Percentiles rank a stretch among this genome's conserved stretches.
Conservation (phyloP, 1,140 invertebrate species). For the Caenorhabditis latens region DNA sequence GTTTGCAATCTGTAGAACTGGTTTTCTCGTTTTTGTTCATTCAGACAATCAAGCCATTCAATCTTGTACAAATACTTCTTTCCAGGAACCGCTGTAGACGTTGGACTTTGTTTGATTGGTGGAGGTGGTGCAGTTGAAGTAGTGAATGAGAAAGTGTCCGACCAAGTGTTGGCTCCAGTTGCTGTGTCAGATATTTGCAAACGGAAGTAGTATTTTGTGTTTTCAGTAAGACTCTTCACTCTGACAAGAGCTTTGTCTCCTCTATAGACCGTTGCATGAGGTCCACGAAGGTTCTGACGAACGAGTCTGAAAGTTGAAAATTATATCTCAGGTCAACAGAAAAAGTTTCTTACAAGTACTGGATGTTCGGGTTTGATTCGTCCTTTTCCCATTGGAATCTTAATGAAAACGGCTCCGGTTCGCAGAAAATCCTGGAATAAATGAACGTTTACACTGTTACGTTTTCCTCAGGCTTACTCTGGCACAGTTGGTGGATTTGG, state of each 20-base stretch:
- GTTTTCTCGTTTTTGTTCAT: no score
- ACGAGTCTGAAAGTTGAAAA: background rate
- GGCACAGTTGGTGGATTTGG: background rate
- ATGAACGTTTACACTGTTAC: background rate
- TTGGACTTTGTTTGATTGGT: background rate
- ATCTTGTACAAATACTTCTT: background rate
- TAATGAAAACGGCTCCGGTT: background rate
- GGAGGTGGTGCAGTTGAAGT: slow-evolving; percentile 3
- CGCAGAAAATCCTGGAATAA: background rate
- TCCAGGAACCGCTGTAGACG: background rate
- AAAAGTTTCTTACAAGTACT: background rate
- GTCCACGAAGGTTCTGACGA: background rate
- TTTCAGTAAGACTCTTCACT: background rate
- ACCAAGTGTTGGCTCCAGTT: background rate
- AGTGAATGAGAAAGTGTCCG: background rate
- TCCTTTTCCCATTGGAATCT: background rate
- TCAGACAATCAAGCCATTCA: background rate
- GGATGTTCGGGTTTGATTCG: background rate
- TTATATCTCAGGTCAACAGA: background rate
- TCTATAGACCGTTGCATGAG: background rate
- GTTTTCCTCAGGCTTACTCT: background rate
- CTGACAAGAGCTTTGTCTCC: background rate
- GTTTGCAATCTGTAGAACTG: background rate
- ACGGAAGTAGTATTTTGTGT: background rate
- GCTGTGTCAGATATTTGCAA: background rate